Conservation (phyloP, 2,797 vertebrate genomes). For the Columba guinea region DNA sequence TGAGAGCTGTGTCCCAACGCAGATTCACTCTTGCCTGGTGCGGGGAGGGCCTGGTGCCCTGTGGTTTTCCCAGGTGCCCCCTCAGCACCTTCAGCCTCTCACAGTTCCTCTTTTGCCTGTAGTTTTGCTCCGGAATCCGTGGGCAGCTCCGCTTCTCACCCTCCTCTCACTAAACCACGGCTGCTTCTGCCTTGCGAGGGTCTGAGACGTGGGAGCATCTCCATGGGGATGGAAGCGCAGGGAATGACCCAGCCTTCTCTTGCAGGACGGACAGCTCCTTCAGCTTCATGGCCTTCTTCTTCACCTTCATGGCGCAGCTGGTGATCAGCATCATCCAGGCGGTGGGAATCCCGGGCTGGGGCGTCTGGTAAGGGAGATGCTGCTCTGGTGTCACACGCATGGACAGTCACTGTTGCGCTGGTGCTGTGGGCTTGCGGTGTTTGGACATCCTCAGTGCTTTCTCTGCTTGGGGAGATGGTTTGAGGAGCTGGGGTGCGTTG, state of each 20-base stretch:
- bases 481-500: background rate
- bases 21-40: background rate
- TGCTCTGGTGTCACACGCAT: background rate
- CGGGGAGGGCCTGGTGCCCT: background rate
- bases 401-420: background rate
- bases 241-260: background rate
- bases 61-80: background rate
- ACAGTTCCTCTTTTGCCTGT: background rate
- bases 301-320: constrained; percentile 96
- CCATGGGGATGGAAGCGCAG: background rate
- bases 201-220: background rate
- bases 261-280: constrained; percentile 97
- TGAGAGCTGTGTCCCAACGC: accelerated
- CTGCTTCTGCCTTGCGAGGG: background rate
- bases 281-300: constrained; percentile 99
- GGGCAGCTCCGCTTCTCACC: background rate
- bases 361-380: constrained; percentile 88
- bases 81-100: background rate
- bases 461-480: background rate
- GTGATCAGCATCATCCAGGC: constrained; percentile 95
- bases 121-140: background rate
- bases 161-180: background rate
- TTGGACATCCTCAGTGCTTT: background rate
- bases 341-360: constrained; percentile 97
- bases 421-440: background rate